Evolutionary conservation across 2,113 vertebrate species (phyloP).

Genomic region (Saccopteryx leptura): DNA sequence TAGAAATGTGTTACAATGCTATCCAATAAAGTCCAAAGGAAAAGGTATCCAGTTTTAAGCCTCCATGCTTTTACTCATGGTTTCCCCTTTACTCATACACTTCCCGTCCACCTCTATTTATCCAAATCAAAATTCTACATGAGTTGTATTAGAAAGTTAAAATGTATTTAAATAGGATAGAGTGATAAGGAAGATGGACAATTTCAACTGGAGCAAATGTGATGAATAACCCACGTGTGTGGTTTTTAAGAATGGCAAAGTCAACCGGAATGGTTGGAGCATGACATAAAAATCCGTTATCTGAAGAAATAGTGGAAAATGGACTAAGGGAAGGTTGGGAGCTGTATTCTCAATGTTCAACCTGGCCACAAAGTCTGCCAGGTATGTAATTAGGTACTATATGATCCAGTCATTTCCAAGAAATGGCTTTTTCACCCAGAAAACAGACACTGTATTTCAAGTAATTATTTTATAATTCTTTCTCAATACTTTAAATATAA

Average conservation of each 20-base stretch:
- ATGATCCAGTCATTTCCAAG: background rate
- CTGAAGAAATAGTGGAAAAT: background rate
- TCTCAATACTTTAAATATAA: background rate
- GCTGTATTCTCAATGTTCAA: background rate
- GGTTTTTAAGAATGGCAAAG: background rate
- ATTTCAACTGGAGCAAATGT: background rate
- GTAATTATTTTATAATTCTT: background rate
- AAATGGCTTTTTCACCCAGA: background rate
- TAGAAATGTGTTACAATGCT: background rate
- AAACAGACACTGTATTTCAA: slow-evolving; percentile 19
- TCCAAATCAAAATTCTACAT: background rate
- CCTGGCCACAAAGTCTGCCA: background rate
- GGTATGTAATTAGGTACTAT: too few relatives aligned
- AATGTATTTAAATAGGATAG: background rate
- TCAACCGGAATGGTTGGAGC: background rate
- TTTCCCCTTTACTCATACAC: background rate
- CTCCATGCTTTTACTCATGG: background rate
- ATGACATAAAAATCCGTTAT: background rate
- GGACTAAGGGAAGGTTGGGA: background rate
- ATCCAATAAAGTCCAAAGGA: background rate
- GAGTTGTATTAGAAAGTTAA: background rate
- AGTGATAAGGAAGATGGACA: background rate
- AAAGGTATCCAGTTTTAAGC: background rate
- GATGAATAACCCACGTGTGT: background rate
- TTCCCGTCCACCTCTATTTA: background rate